Percentiles rank a stretch among this genome's conserved stretches.
phyloP scores from a whole-genome alignment of 2,113 vertebrate genomes.

The Anhinga anhinga region DNA sequence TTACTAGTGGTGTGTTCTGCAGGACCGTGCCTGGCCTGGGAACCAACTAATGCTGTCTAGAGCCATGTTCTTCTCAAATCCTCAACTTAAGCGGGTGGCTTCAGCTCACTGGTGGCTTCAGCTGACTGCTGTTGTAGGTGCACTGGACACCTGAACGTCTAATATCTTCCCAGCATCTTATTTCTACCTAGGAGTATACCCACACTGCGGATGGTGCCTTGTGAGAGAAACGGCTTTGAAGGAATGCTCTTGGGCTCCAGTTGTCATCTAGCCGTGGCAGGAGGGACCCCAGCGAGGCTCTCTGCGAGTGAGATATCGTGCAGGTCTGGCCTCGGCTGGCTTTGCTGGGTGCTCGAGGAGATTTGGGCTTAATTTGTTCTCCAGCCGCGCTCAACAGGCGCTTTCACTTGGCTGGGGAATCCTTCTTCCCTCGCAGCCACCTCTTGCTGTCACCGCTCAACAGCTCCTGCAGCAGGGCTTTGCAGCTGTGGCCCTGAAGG shows the following conservation, averaged over 20 bases:
- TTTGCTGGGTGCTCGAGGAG: neutral
- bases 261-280: neutral
- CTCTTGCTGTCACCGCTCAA: rapidly evolving
- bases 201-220: neutral
- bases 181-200: neutral
- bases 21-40: neutral
- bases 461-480: neutral
- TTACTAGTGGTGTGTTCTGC: neutral
- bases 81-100: rapidly evolving
- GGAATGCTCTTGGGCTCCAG: neutral
- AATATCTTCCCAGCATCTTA: neutral
- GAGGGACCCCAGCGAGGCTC: neutral
- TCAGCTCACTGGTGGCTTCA: neutral
- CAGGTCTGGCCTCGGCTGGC: neutral
- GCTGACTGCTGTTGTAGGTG: neutral
- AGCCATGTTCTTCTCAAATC: neutral
- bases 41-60: neutral
- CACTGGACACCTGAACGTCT: neutral
- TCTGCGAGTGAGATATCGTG: rapidly evolving
- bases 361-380: neutral
- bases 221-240: neutral
- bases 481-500: rapidly evolving
- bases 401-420: neutral
- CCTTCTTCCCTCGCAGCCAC: neutral
- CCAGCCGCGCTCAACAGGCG: rapidly evolving